phyloP scores from a whole-genome alignment of 2,797 vertebrate genomes.

The Chlorospingus semifuscus region DNA sequence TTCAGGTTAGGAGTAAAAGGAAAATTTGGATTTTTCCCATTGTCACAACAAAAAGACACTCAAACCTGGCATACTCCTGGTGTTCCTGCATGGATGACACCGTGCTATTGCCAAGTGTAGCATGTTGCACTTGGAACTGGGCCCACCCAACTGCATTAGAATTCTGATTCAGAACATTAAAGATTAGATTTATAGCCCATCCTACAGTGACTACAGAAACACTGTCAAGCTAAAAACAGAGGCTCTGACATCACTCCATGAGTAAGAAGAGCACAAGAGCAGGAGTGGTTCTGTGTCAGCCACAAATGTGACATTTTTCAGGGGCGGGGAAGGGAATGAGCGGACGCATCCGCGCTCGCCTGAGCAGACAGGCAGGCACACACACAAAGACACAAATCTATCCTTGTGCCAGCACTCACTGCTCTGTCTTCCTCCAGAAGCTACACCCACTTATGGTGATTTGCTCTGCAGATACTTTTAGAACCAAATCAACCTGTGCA shows the following conservation, averaged over 20 bases:
- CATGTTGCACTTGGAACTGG: not conserved
- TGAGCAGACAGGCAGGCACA: not conserved
- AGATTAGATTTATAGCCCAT: not conserved
- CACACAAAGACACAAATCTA: not conserved
- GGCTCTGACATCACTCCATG: not conserved
- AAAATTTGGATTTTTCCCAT: not conserved
- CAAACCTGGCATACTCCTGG: not conserved
- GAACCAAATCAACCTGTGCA: not conserved
- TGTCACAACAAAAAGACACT: not conserved
- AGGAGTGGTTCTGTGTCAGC: not conserved
- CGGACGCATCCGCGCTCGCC: rapidly evolving
- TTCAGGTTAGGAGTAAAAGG: not conserved
- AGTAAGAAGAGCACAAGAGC: not conserved
- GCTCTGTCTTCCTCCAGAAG: not conserved
- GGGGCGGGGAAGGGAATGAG: not conserved
- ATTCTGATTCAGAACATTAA: not conserved
- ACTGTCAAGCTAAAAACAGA: not conserved
- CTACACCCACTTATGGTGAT: not conserved
- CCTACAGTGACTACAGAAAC: not conserved
- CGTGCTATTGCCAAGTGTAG: not conserved
- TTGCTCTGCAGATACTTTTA: not conserved
- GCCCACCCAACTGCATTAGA: not conserved
- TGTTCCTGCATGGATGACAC: not conserved
- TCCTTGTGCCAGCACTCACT: not conserved
- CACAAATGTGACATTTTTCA: not conserved